Percentiles rank a stretch among this genome's conserved stretches.
Evolutionary conservation across 1,140 invertebrate species (phyloP).

Genomic region (Drepana arcuata): DNA sequence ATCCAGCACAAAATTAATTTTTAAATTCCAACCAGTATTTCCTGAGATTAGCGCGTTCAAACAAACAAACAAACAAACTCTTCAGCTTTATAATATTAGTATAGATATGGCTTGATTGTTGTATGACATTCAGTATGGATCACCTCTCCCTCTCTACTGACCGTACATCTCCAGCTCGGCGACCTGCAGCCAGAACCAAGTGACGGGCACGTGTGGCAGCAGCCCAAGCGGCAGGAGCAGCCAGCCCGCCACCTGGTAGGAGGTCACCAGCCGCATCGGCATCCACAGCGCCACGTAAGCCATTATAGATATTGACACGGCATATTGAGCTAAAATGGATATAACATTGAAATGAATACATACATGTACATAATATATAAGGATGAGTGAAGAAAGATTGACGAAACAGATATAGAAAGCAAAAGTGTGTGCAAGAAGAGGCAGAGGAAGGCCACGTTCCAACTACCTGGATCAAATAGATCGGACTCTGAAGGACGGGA

Average conservation of each 20-base stretch:
- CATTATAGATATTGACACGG: constrained; percentile 17
- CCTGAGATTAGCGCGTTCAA: too few relatives aligned
- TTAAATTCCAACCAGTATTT: too few relatives aligned
- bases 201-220: constrained; percentile 31
- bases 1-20: too few relatives aligned
- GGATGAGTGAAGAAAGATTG: not conserved
- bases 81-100: too few relatives aligned
- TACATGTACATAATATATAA: not conserved
- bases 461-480: not conserved
- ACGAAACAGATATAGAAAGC: not conserved
- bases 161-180: constrained; percentile 23
- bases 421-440: not conserved
- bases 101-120: too few relatives aligned
- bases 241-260: not conserved
- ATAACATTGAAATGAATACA: not conserved
- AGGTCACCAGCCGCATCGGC: constrained; percentile 8
- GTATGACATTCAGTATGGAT: too few relatives aligned
- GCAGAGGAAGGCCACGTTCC: not conserved
- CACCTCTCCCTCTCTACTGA: too few relatives aligned
- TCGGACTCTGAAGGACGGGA: too few relatives aligned
- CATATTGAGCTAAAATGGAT: constrained; percentile 34
- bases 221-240: constrained; percentile 12
- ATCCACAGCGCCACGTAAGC: constrained; percentile 19
- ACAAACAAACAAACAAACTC: too few relatives aligned
- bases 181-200: constrained; percentile 36